A percentile compares a stretch with the other conserved stretches of the same genome.
phyloP scores from a whole-genome alignment of 2,888 invertebrate genomes.

The Cosmia trapezina region DNA sequence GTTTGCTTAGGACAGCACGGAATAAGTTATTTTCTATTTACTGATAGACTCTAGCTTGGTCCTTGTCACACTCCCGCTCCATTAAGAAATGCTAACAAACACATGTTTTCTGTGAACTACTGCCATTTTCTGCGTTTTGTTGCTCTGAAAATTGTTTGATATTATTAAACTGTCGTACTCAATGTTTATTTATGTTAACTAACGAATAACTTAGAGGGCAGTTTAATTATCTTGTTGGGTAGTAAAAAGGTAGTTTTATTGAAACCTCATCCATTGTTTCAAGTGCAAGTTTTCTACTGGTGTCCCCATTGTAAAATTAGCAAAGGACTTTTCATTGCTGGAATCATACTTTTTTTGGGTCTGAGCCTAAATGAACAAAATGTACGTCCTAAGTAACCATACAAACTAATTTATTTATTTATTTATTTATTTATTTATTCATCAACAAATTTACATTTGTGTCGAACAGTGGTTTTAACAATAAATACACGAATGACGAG shows the following conservation, averaged over 20 bases:
- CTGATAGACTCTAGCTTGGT: conserved; percentile 42
- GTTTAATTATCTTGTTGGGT: background rate
- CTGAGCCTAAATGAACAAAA: no score
- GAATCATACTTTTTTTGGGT: no score
- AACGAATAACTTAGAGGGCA: background rate
- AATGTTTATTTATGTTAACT: conserved; percentile 7
- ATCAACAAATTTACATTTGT: no score
- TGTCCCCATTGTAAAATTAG: no score
- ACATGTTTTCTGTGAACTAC: conserved; percentile 17
- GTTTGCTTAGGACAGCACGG: conserved; percentile 61
- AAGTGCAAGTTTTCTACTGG: no score
- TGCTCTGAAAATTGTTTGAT: conserved; percentile 16
- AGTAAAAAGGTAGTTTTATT: background rate
- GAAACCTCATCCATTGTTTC: no score
- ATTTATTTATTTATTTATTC: no score
- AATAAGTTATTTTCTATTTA: conserved; percentile 58
- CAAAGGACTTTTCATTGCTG: no score
- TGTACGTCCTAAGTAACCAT: no score
- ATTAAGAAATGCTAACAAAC: conserved; percentile 46
- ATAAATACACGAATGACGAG: no score
- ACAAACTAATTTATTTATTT: no score
- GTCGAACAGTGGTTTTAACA: no score
- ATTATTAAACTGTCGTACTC: conserved; percentile 3
- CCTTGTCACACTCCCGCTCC: conserved; percentile 36
- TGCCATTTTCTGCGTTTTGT: conserved; percentile 3